Evolutionary conservation across 2,797 vertebrate genomes (phyloP), one percentile per base, ranked within the genome.

Genomic region (Ispidina lecontei): DNA sequence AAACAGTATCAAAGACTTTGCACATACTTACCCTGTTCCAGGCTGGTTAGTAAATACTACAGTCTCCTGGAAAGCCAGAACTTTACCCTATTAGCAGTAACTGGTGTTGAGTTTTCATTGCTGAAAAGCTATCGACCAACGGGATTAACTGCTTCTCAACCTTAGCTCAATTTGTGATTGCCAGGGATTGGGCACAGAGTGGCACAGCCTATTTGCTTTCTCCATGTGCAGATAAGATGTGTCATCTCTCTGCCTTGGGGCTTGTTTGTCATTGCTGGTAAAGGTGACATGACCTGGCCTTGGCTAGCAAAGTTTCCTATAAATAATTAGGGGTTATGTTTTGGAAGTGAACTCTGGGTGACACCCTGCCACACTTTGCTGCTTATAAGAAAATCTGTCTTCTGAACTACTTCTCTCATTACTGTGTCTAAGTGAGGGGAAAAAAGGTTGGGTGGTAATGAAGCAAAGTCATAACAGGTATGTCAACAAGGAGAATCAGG

Each of bases 191-290:
- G 65, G 43, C 56, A 51, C 7, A 31, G 31, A n/a, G 5, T 9
- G 25, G 18, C 37, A 25, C 14, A 22, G 43, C 35, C 41, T 0
- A 0, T 37, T 43, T 71, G 1, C 20, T 21, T 51, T 21, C 26
- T 56, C 31, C 6, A 0, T 19, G 29, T 52, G 52, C 21, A 35
- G 23, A 9, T 31, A 10, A 31, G 35, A 21, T 19, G 29, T 33
- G 15, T 39, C 15, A 3, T 6, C 14, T 31, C 9, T 47, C 54
- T 56, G 21, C 44, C 69, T 21, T 0, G 0, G 70, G 35, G 15
- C 17, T 35, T 56, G 19, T 54, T 76, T 49, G 39, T 55, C 5
- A 0, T 28, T 46, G 39, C 29, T 44, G 56, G 20, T 52, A 51
- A 52, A 64, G 18, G 39, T 56, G 33, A 21, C 14, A 9, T 14